Base-by-base conservation (phyloP, 2,888 invertebrate genomes). In the Leptopilina syphax region DNA sequence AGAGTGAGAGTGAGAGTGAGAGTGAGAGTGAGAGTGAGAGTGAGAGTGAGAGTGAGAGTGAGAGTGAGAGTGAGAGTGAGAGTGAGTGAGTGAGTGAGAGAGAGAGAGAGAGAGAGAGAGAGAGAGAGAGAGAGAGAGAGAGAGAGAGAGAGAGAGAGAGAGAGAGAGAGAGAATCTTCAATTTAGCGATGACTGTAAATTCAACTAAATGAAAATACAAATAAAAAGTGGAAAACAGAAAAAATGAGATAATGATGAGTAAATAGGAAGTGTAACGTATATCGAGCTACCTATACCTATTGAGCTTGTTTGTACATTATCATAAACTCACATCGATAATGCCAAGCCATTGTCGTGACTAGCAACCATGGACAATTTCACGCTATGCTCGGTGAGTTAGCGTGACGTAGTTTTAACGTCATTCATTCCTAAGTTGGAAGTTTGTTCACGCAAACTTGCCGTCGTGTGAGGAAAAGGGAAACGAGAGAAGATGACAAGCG, bases 311-410 rank as follows among this genome's bases (percentile, higher is more conserved):
- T 57, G 34, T 73, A 73, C 57, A 73, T 73, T 73, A 73, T 57
- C 73, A 73, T 73, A 73, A 73, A 73, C 73, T 34, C 50, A 73
- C 73, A 73, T 54, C 78, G 82, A 83, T 84, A 86, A 84, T 84
- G 77, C 84, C 76, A 67, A 65, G 80, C 79, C 80, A 68, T 80
- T 80, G 78, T 80, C 79, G 82, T 85, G 84, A 85, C 83, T 81
- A 83, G 81, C 78, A 80, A 84, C 84, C 84, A 83, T 84, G 85
- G 83, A 84, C 85, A 86, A 86, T 86, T 86, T 84, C 86, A 85
- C 84, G 85, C 82, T 86, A 83, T 78, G 77, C 80, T 81, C 77
- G 78, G 78, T 63, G 81, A 82, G 82, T 81, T 80, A 80, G 79
- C 84, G 82, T 83, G 85, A 84, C 86, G 83, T 80, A 78, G 83